Percentiles rank a stretch among this genome's conserved stretches.
Conservation (phyloP, 2,113 vertebrate species). For the Gallinago undulata region DNA sequence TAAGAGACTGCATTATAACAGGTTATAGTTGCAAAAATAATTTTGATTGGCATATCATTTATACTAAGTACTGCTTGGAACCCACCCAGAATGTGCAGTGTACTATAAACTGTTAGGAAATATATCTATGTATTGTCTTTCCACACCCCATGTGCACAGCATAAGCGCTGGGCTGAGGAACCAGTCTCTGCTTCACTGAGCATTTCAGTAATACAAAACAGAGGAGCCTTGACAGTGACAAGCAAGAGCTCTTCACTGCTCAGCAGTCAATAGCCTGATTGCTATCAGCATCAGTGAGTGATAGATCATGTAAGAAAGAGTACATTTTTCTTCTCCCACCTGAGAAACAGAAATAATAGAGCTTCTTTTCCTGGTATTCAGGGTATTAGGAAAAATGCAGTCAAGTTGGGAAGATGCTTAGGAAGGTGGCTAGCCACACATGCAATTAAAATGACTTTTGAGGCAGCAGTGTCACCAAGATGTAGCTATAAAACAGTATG, state of each 20-base stretch:
- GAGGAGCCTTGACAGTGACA: not conserved
- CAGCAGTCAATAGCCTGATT: not conserved
- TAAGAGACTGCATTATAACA: constrained; percentile 70
- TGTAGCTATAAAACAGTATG: not conserved
- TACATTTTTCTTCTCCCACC: not conserved
- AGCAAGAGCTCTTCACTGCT: not conserved
- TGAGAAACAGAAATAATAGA: not conserved
- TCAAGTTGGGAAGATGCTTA: not conserved
- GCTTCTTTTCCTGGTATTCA: not conserved
- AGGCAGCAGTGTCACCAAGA: not conserved
- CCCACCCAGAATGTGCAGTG: constrained; percentile 24
- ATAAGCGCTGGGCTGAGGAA: not conserved
- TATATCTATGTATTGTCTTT: constrained; percentile 54
- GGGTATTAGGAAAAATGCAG: not conserved
- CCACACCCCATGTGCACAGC: fast-evolving
- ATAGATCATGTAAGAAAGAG: not conserved
- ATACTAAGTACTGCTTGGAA: constrained; percentile 74
- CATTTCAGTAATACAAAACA: not conserved
- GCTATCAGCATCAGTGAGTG: not conserved
- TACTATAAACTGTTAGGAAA: constrained; percentile 71
- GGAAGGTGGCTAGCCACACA: not conserved
- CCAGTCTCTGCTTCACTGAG: not conserved
- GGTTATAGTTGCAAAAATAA: constrained; percentile 74
- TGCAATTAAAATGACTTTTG: not conserved
- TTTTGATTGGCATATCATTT: constrained; percentile 80